phyloP scores from a whole-genome alignment of 2,797 vertebrate genomes.

The Sciaenops ocellatus region DNA sequence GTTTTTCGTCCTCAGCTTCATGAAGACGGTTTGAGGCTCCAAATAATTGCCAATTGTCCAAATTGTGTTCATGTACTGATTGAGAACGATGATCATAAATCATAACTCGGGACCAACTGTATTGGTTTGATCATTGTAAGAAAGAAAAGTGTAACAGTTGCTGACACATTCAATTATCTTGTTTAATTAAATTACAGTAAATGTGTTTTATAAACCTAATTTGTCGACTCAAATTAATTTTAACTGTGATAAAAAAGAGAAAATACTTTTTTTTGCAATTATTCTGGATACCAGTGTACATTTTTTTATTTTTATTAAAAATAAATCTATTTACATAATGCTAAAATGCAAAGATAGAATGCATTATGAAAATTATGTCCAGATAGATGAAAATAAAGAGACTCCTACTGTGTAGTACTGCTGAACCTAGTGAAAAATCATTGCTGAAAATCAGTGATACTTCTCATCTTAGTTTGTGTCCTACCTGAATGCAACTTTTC shows the following conservation, averaged over 20 bases:
- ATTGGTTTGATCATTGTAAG: conserved; percentile 2
- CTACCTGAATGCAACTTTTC: not conserved
- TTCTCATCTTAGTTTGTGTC: not conserved
- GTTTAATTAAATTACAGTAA: conserved; percentile 7
- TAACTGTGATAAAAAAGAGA: not conserved
- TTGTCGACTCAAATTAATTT: not conserved
- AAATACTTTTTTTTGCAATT: not conserved
- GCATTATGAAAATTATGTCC: not conserved
- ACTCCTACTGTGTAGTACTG: not conserved
- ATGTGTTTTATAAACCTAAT: not conserved
- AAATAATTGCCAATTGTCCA: not conserved
- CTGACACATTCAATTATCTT: not conserved
- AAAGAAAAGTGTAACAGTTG: not conserved
- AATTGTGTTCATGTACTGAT: conserved; percentile 12
- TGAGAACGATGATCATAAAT: conserved; percentile 15
- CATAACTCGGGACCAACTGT: not conserved
- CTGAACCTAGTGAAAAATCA: too few relatives aligned
- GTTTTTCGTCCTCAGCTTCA: conserved; percentile 38
- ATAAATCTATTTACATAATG: not conserved
- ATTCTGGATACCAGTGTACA: not conserved
- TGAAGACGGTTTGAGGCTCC: conserved; percentile 36
- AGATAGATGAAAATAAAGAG: not conserved
- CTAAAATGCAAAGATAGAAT: not conserved
- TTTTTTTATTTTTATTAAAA: not conserved
- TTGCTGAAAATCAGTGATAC: not conserved